Evolutionary conservation across 2,888 invertebrate genomes (phyloP), one percentile per base, ranked within the genome.

Genomic region (Gymnocheta viridis): DNA sequence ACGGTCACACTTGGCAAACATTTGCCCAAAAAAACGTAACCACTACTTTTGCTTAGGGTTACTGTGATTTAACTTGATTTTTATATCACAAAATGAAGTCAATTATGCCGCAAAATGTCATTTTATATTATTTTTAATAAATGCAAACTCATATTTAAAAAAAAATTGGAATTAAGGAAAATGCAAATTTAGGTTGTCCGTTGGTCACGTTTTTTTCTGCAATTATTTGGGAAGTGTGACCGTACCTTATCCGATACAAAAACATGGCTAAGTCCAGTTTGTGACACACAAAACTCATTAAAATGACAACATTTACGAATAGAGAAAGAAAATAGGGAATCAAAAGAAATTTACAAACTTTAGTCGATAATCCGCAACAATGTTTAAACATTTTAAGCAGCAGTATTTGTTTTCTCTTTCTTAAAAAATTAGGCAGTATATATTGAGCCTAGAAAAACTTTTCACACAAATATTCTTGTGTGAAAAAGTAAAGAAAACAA

Each of bases 251-350:
- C 32, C 9, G 44, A 6, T 9, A 17, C 3, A 12, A 49, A 12
- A 0, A 22, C 5, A 49, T 14, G 19, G 17, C 0, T 10, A 17
- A 56, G 29, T 29, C 70, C 54, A 49, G 60, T 35, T 27, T 73
- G 49, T 84, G 60, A 76, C 72, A 67, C 62, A 12, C 62, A 80
- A 73, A 72, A 54, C 7, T 49, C 80, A 76, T 76, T 76, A 67
- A 83, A 60, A 51, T 80, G 83, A 77, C 76, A 81, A 81, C 44
- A 58, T 77, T 72, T 67, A 77, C 73, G 77, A 82, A 69, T 41
- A 73, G 69, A 58, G 4, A 32, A 29, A 24, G 7, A 70, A 67
- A 62, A 35, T 5, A 3, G 29, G 41, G n/a, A 51, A 64, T 32
- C 19, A 58, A 35, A 4, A 38, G 0, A 32, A 12, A 7, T 29